A percentile compares a stretch with the other conserved stretches of the same genome.
phyloP scores from a whole-genome alignment of 2,797 vertebrate species.

The Schizopygopsis malacanthus region DNA sequence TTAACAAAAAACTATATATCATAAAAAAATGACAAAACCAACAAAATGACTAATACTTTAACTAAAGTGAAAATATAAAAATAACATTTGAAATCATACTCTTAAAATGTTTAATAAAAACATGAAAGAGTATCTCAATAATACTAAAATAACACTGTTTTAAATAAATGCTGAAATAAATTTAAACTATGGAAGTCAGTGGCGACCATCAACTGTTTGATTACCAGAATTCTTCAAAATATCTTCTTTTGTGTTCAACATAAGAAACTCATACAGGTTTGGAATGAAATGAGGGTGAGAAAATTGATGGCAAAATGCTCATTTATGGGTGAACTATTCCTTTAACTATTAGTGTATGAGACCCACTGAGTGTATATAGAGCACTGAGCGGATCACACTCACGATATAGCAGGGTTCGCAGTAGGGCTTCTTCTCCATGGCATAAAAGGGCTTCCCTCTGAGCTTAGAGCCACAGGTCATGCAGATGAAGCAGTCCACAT shows the following conservation, averaged over 20 bases:
- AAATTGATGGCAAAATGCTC: too few species aligned
- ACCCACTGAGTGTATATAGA: constrained; percentile 15
- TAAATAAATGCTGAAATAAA: background rate
- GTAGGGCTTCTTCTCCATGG: constrained; percentile 96
- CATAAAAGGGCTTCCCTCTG: constrained; percentile 96
- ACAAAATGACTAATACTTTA: background rate
- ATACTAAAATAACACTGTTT: background rate
- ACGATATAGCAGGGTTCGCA: constrained; percentile 98
- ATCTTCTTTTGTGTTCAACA: too few species aligned
- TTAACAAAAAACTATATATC: background rate
- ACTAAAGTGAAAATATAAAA: background rate
- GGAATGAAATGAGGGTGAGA: too few species aligned
- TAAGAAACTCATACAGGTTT: too few species aligned
- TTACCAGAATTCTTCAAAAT: too few species aligned
- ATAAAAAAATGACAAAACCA: background rate
- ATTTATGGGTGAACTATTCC: too few species aligned
- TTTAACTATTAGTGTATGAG: constrained; percentile 6
- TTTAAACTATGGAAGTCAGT: too few species aligned
- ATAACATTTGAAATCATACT: background rate
- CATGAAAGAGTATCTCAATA: too few species aligned
- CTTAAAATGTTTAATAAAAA: background rate
- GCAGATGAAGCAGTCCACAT: constrained; percentile 94
- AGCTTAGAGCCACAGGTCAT: constrained; percentile 91
- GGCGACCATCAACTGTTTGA: too few species aligned
- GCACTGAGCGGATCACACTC: constrained; percentile 72